Base-by-base conservation (phyloP, 2,888 invertebrate genomes). In the Serrognathus titanus region DNA sequence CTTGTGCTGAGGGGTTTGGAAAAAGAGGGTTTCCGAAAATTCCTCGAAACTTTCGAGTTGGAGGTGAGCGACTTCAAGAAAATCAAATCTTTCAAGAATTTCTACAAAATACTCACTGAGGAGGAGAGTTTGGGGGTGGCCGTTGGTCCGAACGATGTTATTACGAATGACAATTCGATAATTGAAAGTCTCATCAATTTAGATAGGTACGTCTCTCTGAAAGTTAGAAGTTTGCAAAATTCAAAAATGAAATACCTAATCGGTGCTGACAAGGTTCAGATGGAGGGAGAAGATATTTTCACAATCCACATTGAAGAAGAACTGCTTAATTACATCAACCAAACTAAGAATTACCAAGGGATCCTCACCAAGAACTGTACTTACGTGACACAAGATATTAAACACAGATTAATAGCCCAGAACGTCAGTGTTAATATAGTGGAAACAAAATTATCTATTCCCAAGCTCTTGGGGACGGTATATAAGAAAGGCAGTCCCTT, bases 401-500 rank as follows among this genome's bases (percentile, higher is more conserved):
- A 49, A 6, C 13, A 47, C 10, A 12, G n/a, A 13, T 48, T 61
- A 3, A n/a, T 37, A n/a, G 37, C 47, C n/a, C 53, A 57, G 41
- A 43, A 51, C n/a, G 48, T 40, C 24, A 13, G 3, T 10, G 48
- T 48, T 11, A 40, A 20, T 13, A 8, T 55, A 7, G 45, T 38
- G 3, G 47, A 13, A 12, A 38, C 50, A 12, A 40, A 53, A 35
- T 13, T 61, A 9, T 40, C 16, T 10, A 38, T 59, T 12, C 31
- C 48, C 2, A 61, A 61, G 53, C 45, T 50, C 1, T 40, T 45
- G 48, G 39, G 38, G 2, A 59, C 43, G 0, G 20, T 37, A 6
- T 61, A 57, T 50, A 49, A 57, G 51, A 47, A 49, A 38, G 57
- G 59, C 20, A 61, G 61, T 48, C 61, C 59, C 16, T 38, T 60